Percentiles rank a stretch among this genome's conserved stretches.
Conservation (phyloP, 2,797 vertebrate species). For the Denticeps clupeoides region DNA sequence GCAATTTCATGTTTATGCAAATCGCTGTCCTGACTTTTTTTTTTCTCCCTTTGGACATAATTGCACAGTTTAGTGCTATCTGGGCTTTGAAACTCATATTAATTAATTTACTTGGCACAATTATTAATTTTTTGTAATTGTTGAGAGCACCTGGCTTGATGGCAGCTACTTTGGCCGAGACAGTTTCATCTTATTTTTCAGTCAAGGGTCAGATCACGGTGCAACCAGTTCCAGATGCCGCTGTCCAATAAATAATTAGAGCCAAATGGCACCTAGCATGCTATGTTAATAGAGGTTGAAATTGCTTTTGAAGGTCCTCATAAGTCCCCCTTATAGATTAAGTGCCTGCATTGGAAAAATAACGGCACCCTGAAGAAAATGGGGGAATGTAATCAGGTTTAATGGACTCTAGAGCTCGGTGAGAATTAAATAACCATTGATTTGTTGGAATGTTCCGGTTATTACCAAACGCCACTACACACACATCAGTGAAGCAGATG, state of each 20-base stretch:
- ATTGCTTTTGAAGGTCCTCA: slow-evolving; percentile 86
- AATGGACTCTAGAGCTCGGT: slow-evolving; percentile 82
- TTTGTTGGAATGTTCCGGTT: slow-evolving; percentile 82
- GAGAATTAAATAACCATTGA: slow-evolving; percentile 93
- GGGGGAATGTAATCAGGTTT: slow-evolving; percentile 86
- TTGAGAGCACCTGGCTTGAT: background rate
- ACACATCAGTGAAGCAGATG: slow-evolving; percentile 64
- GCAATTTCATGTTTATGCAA: too few species aligned
- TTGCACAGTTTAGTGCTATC: too few species aligned
- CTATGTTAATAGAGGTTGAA: slow-evolving; percentile 78
- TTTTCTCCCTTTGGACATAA: too few species aligned
- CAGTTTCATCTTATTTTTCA: slow-evolving; percentile 38
- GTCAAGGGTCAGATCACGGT: slow-evolving; percentile 47
- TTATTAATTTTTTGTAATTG: background rate
- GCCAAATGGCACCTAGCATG: slow-evolving; percentile 66
- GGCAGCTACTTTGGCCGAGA: background rate
- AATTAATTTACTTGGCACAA: background rate
- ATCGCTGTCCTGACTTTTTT: too few species aligned
- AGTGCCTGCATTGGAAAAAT: slow-evolving; percentile 76
- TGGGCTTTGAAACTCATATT: background rate
- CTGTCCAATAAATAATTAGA: slow-evolving; percentile 74
- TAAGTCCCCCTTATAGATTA: slow-evolving; percentile 87
- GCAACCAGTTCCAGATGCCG: slow-evolving; percentile 47
- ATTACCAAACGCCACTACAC: slow-evolving; percentile 81
- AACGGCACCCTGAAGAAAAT: slow-evolving; percentile 76